Evolutionary conservation across 2,888 invertebrate genomes (phyloP), one percentile per base, ranked within the genome.

Genomic region (Andrena flavipes): DNA sequence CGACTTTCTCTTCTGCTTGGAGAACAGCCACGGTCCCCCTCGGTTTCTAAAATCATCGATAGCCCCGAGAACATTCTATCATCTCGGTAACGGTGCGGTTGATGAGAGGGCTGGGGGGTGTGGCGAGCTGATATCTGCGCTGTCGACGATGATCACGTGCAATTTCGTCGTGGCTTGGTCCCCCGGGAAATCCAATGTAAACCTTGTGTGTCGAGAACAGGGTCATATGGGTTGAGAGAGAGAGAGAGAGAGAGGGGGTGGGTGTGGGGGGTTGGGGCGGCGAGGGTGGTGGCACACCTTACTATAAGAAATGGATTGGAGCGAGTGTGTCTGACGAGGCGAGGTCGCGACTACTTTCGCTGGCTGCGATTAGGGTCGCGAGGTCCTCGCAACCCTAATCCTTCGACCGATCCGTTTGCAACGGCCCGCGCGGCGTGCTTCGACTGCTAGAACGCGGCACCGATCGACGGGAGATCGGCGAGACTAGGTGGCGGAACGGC

Each of bases 301-400:
- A 93, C 93, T 93, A 93, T 93, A 93, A 93, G 93, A 56, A 93
- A 90, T 93, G 93, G 93, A 93, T 93, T 92, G 92, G 91, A 93
- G 64, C 87, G 74, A 84, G 62, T 54, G 62, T 71, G 76, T 80
- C 72, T 67, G 73, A 73, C 49, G 56, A 76, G 64, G 29, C 59
- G 33, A 74, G 71, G 33, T 67, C 42, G 64, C 59, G 29, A 62
- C 69, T 77, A 69, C 29, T 78, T 62, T 51, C 23, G 49, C 16
- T 6, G 49, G 23, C 16, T 42, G 26, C 7, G 7, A 29, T 29
- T 29, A 42, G n/a, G 23, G 20, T 2, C n/a, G 10, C 26, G 33
- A 62, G 20, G 20, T 4, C 1, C 33, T 62, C 62, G 62, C 62
- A 7, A 13, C 56, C 56, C 56, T 56, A 16, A 16, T 42, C 42